Evolutionary conservation across 2,113 vertebrate species (phyloP).

Genomic region (Motacilla alba): DNA sequence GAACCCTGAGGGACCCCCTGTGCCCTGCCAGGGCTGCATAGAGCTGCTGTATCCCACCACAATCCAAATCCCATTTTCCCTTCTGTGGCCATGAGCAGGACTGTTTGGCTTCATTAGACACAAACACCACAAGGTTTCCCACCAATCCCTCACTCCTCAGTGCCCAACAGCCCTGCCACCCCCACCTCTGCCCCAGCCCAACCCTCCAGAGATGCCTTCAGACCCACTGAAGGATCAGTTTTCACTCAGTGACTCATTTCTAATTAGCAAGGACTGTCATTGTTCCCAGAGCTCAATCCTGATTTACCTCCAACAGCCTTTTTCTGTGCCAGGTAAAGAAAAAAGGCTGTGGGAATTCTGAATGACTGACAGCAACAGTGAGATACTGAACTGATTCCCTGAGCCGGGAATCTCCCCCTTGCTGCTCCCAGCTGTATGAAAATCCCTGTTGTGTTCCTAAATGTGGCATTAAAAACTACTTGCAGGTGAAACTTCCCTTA

Average conservation of each 20-base stretch:
- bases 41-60: background rate
- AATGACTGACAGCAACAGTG: background rate
- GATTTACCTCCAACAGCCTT: background rate
- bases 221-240: background rate
- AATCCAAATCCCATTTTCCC: background rate
- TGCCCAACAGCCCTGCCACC: background rate
- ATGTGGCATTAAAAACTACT: background rate
- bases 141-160: background rate
- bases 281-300: background rate
- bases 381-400: background rate
- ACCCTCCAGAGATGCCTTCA: background rate
- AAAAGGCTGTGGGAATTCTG: background rate
- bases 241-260: background rate
- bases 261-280: background rate
- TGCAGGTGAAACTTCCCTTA: background rate
- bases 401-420: background rate
- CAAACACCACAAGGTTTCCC: background rate
- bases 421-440: background rate
- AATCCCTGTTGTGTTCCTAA: background rate
- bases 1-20: background rate
- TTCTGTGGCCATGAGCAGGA: background rate
- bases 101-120: background rate
- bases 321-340: background rate
- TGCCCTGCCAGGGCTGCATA: fast-evolving
- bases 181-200: background rate